Evolutionary conservation across 2,888 invertebrate genomes (phyloP).

Genomic region (Scaptomyza cyrtandrae): DNA sequence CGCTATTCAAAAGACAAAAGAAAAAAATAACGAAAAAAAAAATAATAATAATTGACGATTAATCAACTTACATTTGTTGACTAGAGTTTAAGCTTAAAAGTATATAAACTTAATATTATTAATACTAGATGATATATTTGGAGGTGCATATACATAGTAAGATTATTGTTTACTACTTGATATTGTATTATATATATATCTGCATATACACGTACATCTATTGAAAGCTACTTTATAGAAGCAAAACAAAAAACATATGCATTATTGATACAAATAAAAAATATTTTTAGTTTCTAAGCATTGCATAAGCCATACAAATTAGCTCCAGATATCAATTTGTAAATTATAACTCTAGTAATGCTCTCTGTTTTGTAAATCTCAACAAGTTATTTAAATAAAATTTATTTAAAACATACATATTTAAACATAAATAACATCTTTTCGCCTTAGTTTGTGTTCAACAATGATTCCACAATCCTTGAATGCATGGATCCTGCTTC

Average conservation of each 20-base stretch:
- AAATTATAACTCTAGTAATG: constrained; percentile 70
- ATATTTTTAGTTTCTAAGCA: constrained; percentile 48
- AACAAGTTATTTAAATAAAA: constrained; percentile 79
- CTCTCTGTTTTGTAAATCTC: constrained; percentile 78
- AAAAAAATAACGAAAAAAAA: not conserved
- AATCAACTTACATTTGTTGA: constrained; percentile 70
- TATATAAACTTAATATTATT: constrained; percentile 21
- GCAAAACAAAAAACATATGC: constrained; percentile 14
- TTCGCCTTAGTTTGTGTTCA: no score
- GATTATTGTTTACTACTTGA: constrained; percentile 73
- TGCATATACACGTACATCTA: constrained; percentile 50
- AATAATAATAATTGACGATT: constrained; percentile 35
- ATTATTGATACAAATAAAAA: constrained; percentile 42
- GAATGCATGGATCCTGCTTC: no score
- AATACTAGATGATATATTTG: constrained; percentile 35
- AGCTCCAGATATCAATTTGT: constrained; percentile 68
- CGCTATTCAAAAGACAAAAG: constrained; percentile 34
- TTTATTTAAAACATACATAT: constrained; percentile 66
- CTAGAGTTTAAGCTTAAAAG: constrained; percentile 60
- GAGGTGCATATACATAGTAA: constrained; percentile 59
- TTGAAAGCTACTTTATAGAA: constrained; percentile 28
- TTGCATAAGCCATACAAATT: constrained; percentile 62
- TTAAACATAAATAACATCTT: no score
- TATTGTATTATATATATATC: constrained; percentile 41
- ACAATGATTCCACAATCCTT: no score